These are phyloP conservation scores for Sciurus carolinensis DNA, from an alignment of 2,797 vertebrate genomes.

Conservation along the genomic window DNA sequence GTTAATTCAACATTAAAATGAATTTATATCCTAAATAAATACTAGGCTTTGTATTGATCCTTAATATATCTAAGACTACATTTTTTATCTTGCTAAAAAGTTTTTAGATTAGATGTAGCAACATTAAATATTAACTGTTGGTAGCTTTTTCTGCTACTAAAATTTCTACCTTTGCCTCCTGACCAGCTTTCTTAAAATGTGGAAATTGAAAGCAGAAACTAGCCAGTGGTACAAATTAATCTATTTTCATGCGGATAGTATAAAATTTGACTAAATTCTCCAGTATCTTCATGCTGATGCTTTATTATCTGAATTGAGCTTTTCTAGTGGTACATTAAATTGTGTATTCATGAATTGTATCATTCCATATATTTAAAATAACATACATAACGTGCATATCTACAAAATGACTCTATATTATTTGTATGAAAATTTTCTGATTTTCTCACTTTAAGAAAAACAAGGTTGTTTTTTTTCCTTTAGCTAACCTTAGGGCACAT, in stretches of 20 bases:
- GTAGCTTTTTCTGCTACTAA: not conserved
- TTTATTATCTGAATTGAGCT: not conserved
- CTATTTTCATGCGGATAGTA: not conserved
- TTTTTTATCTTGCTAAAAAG: slow-evolving; percentile 43
- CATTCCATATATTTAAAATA: slow-evolving; percentile 7
- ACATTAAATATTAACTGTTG: slow-evolving; percentile 36
- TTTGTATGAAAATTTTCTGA: not conserved
- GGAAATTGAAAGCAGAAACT: slow-evolving; percentile 46
- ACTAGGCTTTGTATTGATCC: slow-evolving; percentile 52
- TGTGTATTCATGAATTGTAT: not conserved
- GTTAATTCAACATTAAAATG: slow-evolving; percentile 78
- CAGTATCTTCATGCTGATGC: not conserved
- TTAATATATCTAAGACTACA: slow-evolving; percentile 3
- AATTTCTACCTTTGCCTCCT: not conserved
- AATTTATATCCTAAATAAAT: slow-evolving; percentile 35
- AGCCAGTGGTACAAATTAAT: not conserved
- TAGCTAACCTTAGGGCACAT: not conserved
- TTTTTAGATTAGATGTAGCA: not conserved
- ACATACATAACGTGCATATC: not conserved
- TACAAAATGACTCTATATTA: not conserved
- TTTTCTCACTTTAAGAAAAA: not conserved
- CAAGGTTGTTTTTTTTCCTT: not conserved
- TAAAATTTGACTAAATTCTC: not conserved
- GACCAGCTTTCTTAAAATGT: not conserved
- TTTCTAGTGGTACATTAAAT: not conserved